Percentiles rank a stretch among this genome's conserved stretches.
Evolutionary conservation across 35 echinoderm and acorn worm genomes (phyloP).

Genomic region (Nesometra sesokonis): DNA sequence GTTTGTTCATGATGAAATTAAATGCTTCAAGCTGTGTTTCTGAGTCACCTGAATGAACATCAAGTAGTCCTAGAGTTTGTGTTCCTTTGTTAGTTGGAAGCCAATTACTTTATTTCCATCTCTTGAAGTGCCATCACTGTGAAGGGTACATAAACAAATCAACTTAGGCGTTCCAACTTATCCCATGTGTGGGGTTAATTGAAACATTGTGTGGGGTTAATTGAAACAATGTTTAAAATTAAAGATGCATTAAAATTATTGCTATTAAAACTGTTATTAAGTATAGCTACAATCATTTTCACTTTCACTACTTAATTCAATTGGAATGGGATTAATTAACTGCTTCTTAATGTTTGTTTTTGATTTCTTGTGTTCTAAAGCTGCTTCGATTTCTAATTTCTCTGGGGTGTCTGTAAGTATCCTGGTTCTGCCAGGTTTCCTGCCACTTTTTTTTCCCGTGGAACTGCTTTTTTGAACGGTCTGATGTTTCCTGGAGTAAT

Average conservation of each 20-base stretch:
- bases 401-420: constrained; percentile 16
- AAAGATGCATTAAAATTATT: too few relatives aligned
- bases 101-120: constrained; percentile 13
- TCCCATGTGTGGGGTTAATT: too few relatives aligned
- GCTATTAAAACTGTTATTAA: too few relatives aligned
- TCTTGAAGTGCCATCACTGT: constrained; percentile 26
- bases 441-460: neutral
- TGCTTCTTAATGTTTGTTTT: too few relatives aligned
- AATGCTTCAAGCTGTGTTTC: constrained; percentile 11
- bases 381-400: neutral
- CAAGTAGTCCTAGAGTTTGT: neutral
- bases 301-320: too few relatives aligned
- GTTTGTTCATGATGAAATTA: constrained; percentile 9
- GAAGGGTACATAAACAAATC: too few relatives aligned
- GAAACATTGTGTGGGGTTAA: too few relatives aligned
- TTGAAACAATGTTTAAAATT: too few relatives aligned
- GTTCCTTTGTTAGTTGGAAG: neutral
- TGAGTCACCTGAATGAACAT: constrained; percentile 3
- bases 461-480: neutral
- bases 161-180: too few relatives aligned
- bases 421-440: neutral
- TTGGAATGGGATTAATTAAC: too few relatives aligned
- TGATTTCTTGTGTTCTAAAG: neutral
- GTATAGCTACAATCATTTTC: too few relatives aligned
- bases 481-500: constrained; percentile 5